These are phyloP conservation scores for Drosophila macrospina DNA, from an alignment of 2,888 invertebrate species.

Conservation along the genomic window DNA sequence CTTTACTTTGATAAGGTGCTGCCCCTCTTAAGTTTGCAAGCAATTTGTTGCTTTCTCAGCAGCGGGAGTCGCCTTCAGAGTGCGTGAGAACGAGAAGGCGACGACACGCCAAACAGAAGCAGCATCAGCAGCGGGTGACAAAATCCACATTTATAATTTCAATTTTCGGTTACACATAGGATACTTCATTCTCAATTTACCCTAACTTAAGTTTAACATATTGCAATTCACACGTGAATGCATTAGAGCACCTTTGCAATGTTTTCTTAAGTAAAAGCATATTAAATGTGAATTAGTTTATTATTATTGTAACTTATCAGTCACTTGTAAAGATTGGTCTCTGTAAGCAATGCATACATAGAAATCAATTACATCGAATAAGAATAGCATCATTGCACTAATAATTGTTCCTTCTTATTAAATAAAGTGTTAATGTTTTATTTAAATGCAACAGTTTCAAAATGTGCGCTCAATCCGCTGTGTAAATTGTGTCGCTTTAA, in stretches of 20 bases:
- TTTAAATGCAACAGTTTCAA: constrained; percentile 3
- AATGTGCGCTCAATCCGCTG: constrained; percentile 21
- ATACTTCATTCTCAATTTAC: constrained; percentile 6
- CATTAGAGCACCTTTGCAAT: background rate
- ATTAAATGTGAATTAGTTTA: background rate
- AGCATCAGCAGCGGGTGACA: constrained; percentile 40
- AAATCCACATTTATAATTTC: constrained; percentile 18
- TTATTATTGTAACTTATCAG: no score
- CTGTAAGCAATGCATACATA: no score
- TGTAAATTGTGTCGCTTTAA: background rate
- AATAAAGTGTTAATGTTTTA: no score
- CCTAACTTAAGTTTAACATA: background rate
- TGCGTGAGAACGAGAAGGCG: constrained; percentile 62
- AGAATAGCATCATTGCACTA: no score
- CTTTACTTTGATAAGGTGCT: constrained; percentile 39
- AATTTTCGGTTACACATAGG: constrained; percentile 23
- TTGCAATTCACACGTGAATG: background rate
- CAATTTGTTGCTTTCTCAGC: constrained; percentile 74
- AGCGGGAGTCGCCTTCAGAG: constrained; percentile 69
- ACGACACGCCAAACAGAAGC: constrained; percentile 17
- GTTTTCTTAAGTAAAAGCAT: background rate
- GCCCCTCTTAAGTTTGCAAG: constrained; percentile 27
- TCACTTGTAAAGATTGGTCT: no score
- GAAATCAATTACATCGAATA: no score
- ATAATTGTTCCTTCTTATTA: no score